Percentiles rank a stretch among this genome's conserved stretches.
Evolutionary conservation across 2,113 vertebrate species (phyloP).

Genomic region (Camelus bactrianus): DNA sequence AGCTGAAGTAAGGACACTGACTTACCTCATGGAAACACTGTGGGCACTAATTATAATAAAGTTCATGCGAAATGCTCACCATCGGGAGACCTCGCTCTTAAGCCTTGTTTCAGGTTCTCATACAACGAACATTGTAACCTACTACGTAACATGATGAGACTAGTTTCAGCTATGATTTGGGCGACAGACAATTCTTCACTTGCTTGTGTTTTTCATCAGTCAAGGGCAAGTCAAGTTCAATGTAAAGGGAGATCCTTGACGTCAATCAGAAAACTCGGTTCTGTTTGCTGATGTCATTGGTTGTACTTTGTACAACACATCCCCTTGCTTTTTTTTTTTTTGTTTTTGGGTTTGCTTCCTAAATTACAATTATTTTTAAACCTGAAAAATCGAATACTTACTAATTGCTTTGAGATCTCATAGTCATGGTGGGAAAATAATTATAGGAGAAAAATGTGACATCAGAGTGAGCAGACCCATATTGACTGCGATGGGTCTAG

Average conservation of each 20-base stretch:
- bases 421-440: neutral
- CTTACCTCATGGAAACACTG: neutral
- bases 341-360: neutral
- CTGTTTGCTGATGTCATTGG: neutral
- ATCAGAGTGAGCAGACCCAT: neutral
- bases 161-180: neutral
- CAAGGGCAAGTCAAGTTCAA: neutral
- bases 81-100: neutral
- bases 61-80: neutral
- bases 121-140: neutral
- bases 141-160: neutral
- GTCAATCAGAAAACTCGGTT: neutral
- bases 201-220: neutral
- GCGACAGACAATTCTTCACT: neutral
- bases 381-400: neutral
- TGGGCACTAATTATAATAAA: neutral
- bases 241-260: neutral
- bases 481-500: neutral
- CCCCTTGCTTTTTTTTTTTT: neutral
- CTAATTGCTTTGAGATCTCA: neutral
- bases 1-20: neutral
- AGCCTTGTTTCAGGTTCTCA: neutral
- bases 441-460: neutral
- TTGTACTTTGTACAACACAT: neutral
- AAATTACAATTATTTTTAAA: neutral